A percentile compares a stretch with the other conserved stretches of the same genome.
phyloP scores from a whole-genome alignment of 1,140 invertebrate genomes.

The Drosophila parvula region DNA sequence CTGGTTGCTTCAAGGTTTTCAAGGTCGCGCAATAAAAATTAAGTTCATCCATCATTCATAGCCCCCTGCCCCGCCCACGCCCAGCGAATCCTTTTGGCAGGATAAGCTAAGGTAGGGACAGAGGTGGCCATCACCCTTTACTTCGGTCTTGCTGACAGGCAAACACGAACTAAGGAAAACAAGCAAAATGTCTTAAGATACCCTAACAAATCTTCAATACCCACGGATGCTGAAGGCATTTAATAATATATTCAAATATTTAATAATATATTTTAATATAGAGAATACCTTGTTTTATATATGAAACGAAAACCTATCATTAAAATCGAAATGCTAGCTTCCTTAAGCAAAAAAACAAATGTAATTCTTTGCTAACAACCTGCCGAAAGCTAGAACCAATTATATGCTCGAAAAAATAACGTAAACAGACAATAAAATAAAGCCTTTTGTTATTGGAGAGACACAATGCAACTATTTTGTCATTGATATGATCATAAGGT shows the following conservation, averaged over 20 bases:
- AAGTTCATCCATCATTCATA: conserved; percentile 77
- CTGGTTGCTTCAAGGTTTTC: conserved; percentile 27
- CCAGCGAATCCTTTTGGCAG: not conserved
- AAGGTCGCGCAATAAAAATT: conserved; percentile 77
- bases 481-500: not conserved
- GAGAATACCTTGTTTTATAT: no score
- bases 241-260: not conserved
- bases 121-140: conserved; percentile 1
- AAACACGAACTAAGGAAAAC: not conserved
- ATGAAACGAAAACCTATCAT: no score
- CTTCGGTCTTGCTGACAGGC: conserved; percentile 34
- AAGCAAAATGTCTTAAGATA: not conserved
- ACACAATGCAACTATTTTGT: not conserved
- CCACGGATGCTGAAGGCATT: not conserved
- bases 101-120: not conserved
- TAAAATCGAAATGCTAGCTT: no score
- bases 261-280: no score
- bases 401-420: not conserved
- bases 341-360: no score
- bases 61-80: conserved; percentile 29
- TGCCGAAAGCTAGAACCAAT: no score
- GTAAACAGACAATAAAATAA: not conserved
- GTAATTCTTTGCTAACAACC: no score
- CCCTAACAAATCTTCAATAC: not conserved
- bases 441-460: not conserved